These are phyloP conservation scores for Clytia hemisphaerica DNA, from an alignment of 30 jellyfish, hydroid and myxozoan species.

Conservation along the genomic window DNA sequence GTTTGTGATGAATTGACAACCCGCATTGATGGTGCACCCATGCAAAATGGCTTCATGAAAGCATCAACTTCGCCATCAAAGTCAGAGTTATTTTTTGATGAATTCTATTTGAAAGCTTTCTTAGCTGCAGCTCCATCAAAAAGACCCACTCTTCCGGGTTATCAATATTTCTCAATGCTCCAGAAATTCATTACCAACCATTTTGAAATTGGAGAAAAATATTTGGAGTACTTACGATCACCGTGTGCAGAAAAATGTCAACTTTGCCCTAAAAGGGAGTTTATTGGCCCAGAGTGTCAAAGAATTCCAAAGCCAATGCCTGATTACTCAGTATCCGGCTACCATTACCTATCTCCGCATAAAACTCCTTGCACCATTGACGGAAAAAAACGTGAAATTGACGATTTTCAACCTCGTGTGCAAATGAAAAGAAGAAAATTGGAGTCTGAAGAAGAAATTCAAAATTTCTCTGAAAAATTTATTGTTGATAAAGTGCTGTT, in stretches of 20 bases:
- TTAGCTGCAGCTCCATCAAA: background rate
- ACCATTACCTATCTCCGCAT: conserved; percentile 7
- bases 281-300: conserved; percentile 30
- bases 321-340: conserved; percentile 22
- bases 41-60: conserved; percentile 32
- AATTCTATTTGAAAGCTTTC: background rate
- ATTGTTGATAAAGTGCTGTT: conserved; percentile 24
- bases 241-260: conserved; percentile 23
- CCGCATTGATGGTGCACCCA: conserved; percentile 23
- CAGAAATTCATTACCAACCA: conserved; percentile 11
- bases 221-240: conserved; percentile 11
- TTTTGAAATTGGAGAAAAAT: conserved; percentile 27
- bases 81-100: conserved; percentile 18
- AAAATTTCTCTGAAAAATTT: conserved; percentile 6
- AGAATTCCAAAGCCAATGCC: conserved; percentile 29
- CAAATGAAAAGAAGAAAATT: conserved; percentile 3
- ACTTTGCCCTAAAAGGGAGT: conserved; percentile 1
- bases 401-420: conserved; percentile 29
- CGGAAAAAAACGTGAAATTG: conserved; percentile 26
- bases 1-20: conserved; percentile 23
- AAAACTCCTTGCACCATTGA: background rate
- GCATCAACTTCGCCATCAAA: background rate
- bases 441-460: background rate
- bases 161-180: conserved; percentile 3
- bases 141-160: conserved; percentile 15